These are phyloP conservation scores for Apodemus speciosus DNA, from an alignment of 2,113 vertebrate species.

Conservation along the genomic window DNA sequence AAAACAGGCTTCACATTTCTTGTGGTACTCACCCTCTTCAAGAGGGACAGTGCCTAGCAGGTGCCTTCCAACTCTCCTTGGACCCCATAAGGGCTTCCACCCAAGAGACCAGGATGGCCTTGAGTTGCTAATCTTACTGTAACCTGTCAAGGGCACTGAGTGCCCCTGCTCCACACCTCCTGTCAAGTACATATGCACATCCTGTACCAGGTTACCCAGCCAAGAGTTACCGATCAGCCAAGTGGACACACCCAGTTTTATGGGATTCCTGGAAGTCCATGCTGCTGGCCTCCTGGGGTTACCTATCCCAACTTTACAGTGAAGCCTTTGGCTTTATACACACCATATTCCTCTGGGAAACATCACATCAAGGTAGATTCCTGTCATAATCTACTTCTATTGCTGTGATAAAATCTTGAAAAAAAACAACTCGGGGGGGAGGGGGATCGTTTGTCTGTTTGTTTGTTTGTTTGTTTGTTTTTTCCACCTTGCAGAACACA, in stretches of 20 bases:
- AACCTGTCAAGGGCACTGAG: too few relatives aligned
- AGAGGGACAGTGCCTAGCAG: not conserved
- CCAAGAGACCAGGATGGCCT: not conserved
- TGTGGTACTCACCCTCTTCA: not conserved
- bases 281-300: too few relatives aligned
- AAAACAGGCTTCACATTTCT: not conserved
- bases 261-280: accelerated
- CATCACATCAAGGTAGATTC: not conserved
- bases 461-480: not conserved
- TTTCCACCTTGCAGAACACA: not conserved
- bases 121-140: accelerated
- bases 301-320: not conserved
- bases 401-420: not conserved
- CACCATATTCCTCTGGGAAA: not conserved
- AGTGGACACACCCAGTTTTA: accelerated
- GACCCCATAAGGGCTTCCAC: too few relatives aligned
- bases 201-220: accelerated
- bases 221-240: too few relatives aligned
- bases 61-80: too few relatives aligned
- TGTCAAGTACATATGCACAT: accelerated
- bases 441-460: accelerated
- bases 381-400: not conserved
- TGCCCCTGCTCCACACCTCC: accelerated
- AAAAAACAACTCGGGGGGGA: not conserved
- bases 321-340: not conserved